Percentiles rank a stretch among this genome's conserved stretches.
Evolutionary conservation across 2,797 vertebrate species (phyloP).

Genomic region (Phrynocephalus forsythii): DNA sequence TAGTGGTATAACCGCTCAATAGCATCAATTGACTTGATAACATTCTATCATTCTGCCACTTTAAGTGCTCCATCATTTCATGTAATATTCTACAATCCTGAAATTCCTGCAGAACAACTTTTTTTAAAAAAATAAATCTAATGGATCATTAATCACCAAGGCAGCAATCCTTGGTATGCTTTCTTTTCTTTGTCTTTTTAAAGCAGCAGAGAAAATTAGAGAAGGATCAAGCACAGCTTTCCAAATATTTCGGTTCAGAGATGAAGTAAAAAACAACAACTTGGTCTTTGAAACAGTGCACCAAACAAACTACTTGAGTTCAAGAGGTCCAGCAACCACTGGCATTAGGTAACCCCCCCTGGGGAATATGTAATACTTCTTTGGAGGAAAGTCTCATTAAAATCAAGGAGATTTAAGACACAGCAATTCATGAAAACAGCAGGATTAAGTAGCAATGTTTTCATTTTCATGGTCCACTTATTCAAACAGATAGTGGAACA

Average conservation of each 20-base stretch:
- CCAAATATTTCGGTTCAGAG: background rate
- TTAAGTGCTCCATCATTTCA: slow-evolving; percentile 49
- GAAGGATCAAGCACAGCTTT: too few species aligned
- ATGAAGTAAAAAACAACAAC: background rate
- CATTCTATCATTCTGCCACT: slow-evolving; percentile 71
- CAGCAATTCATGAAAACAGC: background rate
- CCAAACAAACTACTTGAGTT: background rate
- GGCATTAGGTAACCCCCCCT: background rate
- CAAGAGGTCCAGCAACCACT: background rate
- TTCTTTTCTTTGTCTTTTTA: too few species aligned
- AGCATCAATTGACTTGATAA: slow-evolving; percentile 70
- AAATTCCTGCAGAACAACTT: slow-evolving; percentile 46
- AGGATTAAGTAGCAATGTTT: background rate
- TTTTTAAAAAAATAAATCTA: slow-evolving; percentile 17
- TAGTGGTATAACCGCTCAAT: slow-evolving; percentile 65
- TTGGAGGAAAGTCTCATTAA: background rate
- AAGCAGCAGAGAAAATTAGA: background rate
- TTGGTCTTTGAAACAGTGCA: background rate
- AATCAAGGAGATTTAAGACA: background rate
- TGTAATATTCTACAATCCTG: slow-evolving; percentile 36
- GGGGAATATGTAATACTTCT: background rate
- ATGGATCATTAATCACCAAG: background rate
- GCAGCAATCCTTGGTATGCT: background rate
- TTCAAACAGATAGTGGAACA: background rate
- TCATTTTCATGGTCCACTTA: background rate